Percentiles rank a stretch among this genome's conserved stretches.
Evolutionary conservation across 1,140 invertebrate genomes (phyloP).

Genomic region (Penaeus indicus): DNA sequence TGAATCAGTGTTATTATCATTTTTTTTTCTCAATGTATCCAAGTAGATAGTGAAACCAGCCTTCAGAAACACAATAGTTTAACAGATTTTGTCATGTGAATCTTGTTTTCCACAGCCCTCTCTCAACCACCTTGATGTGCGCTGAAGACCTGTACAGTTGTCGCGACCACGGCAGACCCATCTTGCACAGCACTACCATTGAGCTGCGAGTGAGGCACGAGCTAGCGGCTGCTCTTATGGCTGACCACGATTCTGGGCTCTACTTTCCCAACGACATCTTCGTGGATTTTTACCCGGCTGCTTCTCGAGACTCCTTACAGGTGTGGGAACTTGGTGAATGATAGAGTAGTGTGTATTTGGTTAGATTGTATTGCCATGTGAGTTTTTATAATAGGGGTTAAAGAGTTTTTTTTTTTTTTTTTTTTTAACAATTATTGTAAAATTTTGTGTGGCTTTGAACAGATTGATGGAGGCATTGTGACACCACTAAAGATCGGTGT

Average conservation of each 20-base stretch:
- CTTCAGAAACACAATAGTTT: background rate
- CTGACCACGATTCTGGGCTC: constrained; percentile 56
- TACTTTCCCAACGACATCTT: constrained; percentile 53
- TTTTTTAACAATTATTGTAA: background rate
- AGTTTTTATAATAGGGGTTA: background rate
- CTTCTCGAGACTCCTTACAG: constrained; percentile 51
- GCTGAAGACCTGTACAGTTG: constrained; percentile 80
- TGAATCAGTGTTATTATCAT: too few species aligned
- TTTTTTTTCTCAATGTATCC: too few species aligned
- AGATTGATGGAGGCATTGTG: constrained; percentile 85
- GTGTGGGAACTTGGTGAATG: background rate
- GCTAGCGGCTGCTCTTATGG: constrained; percentile 47
- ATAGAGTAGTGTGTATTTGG: background rate
- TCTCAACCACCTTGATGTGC: constrained; percentile 69
- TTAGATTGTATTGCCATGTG: background rate
- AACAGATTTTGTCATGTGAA: too few species aligned
- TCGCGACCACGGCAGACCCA: constrained; percentile 76
- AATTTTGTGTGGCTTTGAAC: constrained; percentile 66
- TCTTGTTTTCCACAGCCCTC: constrained; percentile 36
- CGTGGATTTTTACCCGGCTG: constrained; percentile 41
- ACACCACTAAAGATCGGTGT: constrained; percentile 87
- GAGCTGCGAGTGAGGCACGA: constrained; percentile 74
- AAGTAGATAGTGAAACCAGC: background rate
- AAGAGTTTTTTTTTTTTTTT: too few species aligned
- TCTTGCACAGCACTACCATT: constrained; percentile 86